These are phyloP conservation scores for Etia nguti DNA, from an alignment of 2,113 vertebrate species.

Conservation along the genomic window DNA sequence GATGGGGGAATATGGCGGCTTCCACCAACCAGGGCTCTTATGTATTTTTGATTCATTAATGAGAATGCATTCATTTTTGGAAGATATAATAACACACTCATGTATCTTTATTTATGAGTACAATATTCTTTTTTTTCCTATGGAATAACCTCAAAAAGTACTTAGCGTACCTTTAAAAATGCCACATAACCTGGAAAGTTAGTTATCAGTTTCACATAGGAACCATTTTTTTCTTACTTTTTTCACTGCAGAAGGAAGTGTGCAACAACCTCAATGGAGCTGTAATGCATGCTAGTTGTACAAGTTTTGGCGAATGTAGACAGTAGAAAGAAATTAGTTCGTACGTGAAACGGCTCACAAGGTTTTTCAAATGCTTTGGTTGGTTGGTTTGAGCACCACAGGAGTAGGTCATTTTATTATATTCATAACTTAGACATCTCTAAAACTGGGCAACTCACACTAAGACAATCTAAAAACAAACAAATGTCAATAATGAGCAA, in stretches of 20 bases:
- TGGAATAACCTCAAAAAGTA: no score
- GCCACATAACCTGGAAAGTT: not conserved
- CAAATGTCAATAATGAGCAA: not conserved
- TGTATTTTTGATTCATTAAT: no score
- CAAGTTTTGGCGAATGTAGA: not conserved
- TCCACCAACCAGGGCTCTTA: no score
- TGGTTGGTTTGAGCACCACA: fast-evolving
- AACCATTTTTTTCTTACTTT: not conserved
- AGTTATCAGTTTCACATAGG: not conserved
- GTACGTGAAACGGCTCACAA: not conserved
- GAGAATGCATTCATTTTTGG: no score
- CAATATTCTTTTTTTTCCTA: no score
- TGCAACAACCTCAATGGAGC: not conserved
- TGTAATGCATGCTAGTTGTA: not conserved
- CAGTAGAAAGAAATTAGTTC: not conserved
- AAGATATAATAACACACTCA: no score
- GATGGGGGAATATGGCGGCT: no score
- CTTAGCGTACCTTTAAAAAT: not conserved
- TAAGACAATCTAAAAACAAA: not conserved
- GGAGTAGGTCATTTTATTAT: not conserved
- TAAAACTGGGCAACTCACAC: fast-evolving
- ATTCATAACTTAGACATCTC: no score
- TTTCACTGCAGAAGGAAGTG: not conserved
- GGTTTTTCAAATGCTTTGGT: not conserved
- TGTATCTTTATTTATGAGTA: no score